phyloP scores from a whole-genome alignment of 2,797 vertebrate genomes.

The Helarctos malayanus region DNA sequence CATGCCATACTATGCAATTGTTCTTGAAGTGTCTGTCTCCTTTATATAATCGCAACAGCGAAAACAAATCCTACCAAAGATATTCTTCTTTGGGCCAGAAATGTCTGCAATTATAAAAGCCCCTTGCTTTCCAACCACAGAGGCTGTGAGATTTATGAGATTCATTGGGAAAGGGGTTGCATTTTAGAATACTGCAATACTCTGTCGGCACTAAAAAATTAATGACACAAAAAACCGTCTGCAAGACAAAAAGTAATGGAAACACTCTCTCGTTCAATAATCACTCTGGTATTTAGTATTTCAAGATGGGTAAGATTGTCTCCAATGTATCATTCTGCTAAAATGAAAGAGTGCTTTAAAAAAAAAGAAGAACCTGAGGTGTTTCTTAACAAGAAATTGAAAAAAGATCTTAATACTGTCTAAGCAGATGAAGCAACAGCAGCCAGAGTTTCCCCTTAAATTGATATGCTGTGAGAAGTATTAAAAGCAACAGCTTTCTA shows the following conservation, averaged over 20 bases:
- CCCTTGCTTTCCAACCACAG: not conserved
- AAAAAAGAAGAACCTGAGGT: constrained; percentile 20
- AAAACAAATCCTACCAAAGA: constrained; percentile 27
- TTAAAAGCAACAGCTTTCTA: not conserved
- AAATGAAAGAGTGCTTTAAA: constrained; percentile 68
- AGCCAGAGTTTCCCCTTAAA: not conserved
- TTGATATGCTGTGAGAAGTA: not conserved
- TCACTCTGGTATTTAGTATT: constrained; percentile 80
- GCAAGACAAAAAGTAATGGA: constrained; percentile 79
- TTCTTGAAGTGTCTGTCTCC: not conserved
- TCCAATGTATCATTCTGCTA: constrained; percentile 75
- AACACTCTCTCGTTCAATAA: constrained; percentile 66
- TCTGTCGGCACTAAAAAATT: constrained; percentile 66
- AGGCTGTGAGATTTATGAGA: constrained; percentile 43
- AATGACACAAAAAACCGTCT: constrained; percentile 64
- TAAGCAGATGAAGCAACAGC: constrained; percentile 1
- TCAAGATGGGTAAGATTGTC: constrained; percentile 74
- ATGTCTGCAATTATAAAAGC: constrained; percentile 63
- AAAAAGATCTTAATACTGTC: constrained; percentile 65
- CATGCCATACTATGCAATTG: not conserved
- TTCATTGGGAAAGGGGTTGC: constrained; percentile 47
- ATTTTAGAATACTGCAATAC: constrained; percentile 79
- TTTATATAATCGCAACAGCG: not conserved
- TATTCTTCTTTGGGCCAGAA: constrained; percentile 33
- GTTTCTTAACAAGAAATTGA: constrained; percentile 72